phyloP scores from a whole-genome alignment of 2,113 vertebrate genomes.

The Geococcyx californianus region DNA sequence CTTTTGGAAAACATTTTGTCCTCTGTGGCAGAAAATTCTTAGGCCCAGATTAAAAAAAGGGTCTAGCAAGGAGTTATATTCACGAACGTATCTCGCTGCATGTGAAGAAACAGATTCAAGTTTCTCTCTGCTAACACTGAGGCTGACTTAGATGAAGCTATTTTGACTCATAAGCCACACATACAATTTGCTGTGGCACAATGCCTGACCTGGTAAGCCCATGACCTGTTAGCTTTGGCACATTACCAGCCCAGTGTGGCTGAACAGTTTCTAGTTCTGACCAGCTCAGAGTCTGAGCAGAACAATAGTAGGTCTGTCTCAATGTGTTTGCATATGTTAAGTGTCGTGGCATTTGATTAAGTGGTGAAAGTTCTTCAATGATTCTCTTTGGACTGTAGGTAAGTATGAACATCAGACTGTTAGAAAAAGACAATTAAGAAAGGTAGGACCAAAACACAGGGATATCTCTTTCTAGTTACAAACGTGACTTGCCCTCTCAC shows the following conservation, averaged over 20 bases:
- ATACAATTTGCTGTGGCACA: constrained; percentile 4
- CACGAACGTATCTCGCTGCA: not conserved
- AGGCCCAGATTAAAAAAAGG: not conserved
- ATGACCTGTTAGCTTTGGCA: constrained; percentile 8
- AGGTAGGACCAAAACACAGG: not conserved
- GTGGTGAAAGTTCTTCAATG: not conserved
- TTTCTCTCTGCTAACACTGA: not conserved
- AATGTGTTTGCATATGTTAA: not conserved
- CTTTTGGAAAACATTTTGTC: not conserved
- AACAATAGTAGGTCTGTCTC: constrained; percentile 26
- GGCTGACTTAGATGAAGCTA: not conserved
- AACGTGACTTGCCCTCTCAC: not conserved
- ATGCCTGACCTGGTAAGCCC: not conserved
- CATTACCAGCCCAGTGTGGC: not conserved
- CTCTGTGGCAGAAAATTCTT: not conserved
- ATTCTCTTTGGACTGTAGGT: not conserved
- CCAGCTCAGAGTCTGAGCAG: not conserved
- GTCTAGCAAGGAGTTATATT: not conserved
- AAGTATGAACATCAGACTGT: not conserved
- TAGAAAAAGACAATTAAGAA: not conserved
- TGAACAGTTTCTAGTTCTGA: not conserved
- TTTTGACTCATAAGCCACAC: not conserved
- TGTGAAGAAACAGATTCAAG: not conserved
- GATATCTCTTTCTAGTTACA: not conserved
- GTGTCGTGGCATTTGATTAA: not conserved